A percentile compares a stretch with the other conserved stretches of the same genome.
These are phyloP conservation scores for Trisateles emortualis DNA, from an alignment of 2,888 invertebrate species.

Conservation along the genomic window DNA sequence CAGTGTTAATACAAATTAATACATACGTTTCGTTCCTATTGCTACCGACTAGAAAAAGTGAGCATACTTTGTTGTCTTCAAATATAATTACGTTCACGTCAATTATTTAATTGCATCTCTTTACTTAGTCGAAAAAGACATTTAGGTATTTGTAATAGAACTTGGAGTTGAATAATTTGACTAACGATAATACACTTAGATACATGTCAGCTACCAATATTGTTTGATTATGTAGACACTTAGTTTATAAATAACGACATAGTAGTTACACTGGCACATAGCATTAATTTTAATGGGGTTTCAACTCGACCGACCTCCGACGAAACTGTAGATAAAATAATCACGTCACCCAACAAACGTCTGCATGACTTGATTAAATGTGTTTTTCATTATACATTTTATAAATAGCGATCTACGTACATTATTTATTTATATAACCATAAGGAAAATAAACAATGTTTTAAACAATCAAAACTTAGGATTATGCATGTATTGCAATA, in stretches of 20 bases:
- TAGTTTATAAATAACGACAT: slow-evolving; percentile 22
- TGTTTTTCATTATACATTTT: slow-evolving; percentile 5
- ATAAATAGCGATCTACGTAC: background rate
- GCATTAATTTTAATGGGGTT: slow-evolving; percentile 23
- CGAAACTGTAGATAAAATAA: slow-evolving; percentile 19
- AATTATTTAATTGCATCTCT: too few species aligned
- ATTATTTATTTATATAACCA: background rate
- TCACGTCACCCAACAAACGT: slow-evolving; percentile 12
- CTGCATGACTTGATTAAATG: slow-evolving; percentile 2
- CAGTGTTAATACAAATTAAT: too few species aligned
- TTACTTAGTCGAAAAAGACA: too few species aligned
- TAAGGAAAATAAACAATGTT: background rate
- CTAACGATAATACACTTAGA: slow-evolving; percentile 2
- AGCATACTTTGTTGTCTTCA: too few species aligned
- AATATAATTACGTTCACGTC: too few species aligned
- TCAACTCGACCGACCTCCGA: slow-evolving; percentile 16
- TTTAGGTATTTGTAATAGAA: too few species aligned
- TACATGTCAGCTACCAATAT: background rate
- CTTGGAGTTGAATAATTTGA: too few species aligned
- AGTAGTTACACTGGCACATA: slow-evolving; percentile 10
- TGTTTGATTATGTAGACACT: slow-evolving; percentile 14
- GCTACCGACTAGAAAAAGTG: too few species aligned
- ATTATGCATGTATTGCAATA: too few species aligned
- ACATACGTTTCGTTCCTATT: too few species aligned
- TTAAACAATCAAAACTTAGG: background rate